These are phyloP conservation scores for Acanthaster planci DNA, from an alignment of 35 echinoderm and acorn worm genomes.

Conservation along the genomic window DNA sequence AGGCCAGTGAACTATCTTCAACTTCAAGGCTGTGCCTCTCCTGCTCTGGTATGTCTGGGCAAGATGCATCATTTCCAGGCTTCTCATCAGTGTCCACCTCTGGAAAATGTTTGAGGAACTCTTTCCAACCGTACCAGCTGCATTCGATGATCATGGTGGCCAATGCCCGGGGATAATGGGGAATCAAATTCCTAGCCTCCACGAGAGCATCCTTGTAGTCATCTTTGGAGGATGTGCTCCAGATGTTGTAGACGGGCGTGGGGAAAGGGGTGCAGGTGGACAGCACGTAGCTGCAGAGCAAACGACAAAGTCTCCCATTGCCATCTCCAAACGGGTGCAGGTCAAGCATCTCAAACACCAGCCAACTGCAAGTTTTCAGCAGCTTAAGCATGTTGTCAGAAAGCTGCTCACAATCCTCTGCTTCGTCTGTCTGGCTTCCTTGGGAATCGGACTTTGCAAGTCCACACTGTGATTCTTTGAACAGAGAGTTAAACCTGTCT, in stretches of 20 bases:
- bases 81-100: too few relatives aligned
- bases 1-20: too few relatives aligned
- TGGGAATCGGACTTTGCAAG: too few relatives aligned
- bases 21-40: too few relatives aligned
- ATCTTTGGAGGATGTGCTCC: background rate
- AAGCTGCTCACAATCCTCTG: background rate
- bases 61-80: too few relatives aligned
- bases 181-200: background rate
- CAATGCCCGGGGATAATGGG: background rate
- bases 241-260: background rate
- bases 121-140: background rate
- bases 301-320: background rate
- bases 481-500: background rate
- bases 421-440: background rate
- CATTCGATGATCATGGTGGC: slow-evolving; percentile 14
- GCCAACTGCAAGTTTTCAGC: background rate
- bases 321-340: background rate
- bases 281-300: background rate
- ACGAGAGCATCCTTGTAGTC: background rate
- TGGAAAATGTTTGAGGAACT: too few relatives aligned
- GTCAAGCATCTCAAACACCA: slow-evolving; percentile 5
- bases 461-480: background rate
- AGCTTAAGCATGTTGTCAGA: background rate
- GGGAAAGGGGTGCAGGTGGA: background rate
- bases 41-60: too few relatives aligned